Percentiles rank a stretch among this genome's conserved stretches.
Evolutionary conservation across 1,140 invertebrate genomes (phyloP).

Genomic region (Medauroidea extradentata): DNA sequence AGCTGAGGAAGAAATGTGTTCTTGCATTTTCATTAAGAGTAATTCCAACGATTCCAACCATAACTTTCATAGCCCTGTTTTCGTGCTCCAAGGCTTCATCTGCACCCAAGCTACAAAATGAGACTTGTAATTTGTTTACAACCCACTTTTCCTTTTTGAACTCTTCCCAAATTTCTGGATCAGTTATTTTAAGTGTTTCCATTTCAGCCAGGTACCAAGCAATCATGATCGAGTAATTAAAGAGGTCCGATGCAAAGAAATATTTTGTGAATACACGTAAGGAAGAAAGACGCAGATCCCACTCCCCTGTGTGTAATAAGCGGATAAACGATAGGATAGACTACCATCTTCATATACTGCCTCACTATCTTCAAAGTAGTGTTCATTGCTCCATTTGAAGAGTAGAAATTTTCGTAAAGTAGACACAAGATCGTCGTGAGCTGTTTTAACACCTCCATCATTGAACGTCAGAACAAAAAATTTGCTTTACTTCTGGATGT

Average conservation of each 20-base stretch:
- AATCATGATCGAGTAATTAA: constrained; percentile 3
- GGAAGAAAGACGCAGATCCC: background rate
- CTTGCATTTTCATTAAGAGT: constrained; percentile 5
- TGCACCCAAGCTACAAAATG: constrained; percentile 7
- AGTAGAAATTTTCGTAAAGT: background rate
- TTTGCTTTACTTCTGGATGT: background rate
- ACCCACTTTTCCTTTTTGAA: constrained; percentile 3
- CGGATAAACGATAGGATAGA: background rate
- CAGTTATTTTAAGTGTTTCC: background rate
- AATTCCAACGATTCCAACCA: constrained; percentile 3
- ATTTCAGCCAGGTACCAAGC: constrained; percentile 6
- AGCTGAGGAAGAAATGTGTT: constrained; percentile 5
- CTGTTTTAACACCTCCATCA: background rate
- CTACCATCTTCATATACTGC: constrained; percentile 9
- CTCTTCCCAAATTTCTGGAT: background rate
- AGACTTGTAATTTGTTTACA: background rate
- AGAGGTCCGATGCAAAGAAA: constrained; percentile 1
- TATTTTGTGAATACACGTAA: constrained; percentile 4
- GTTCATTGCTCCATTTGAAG: background rate
- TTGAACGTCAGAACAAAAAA: background rate
- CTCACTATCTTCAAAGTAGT: constrained; percentile 1
- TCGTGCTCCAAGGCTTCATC: constrained; percentile 9
- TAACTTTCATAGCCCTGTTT: constrained; percentile 7
- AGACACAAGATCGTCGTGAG: background rate
- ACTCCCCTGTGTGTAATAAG: background rate